These are phyloP conservation scores for Torymus aiolomorphi DNA, from an alignment of 2,888 invertebrate genomes.

Conservation along the genomic window DNA sequence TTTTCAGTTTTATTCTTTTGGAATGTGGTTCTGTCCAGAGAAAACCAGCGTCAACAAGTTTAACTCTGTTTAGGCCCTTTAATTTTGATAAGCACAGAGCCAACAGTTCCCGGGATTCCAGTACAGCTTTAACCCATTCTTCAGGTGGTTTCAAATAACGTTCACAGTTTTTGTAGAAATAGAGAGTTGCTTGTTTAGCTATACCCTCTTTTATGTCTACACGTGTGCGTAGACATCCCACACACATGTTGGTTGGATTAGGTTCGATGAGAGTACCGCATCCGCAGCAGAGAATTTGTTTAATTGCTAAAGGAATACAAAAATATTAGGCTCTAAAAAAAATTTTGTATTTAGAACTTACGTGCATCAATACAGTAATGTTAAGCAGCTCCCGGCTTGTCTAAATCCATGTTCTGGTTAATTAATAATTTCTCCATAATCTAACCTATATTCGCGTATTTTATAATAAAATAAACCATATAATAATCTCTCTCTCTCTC, in stretches of 20 bases:
- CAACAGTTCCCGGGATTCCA: slow-evolving; percentile 95
- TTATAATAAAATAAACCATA: too few species aligned
- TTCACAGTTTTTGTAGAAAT: slow-evolving; percentile 95
- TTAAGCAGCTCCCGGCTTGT: neutral
- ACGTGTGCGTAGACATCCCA: slow-evolving; percentile 91
- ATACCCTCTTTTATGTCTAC: slow-evolving; percentile 98
- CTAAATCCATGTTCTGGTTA: neutral
- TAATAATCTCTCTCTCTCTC: too few species aligned
- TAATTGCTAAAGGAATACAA: too few species aligned
- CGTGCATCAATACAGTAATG: too few species aligned
- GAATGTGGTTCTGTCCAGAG: slow-evolving; percentile 99
- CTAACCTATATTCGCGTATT: too few species aligned
- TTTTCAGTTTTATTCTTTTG: slow-evolving; percentile 94
- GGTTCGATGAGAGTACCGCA: slow-evolving; percentile 95
- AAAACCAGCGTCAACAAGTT: slow-evolving; percentile 96
- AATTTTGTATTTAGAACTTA: too few species aligned
- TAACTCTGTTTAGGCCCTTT: slow-evolving; percentile 91
- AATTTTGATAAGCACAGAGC: slow-evolving; percentile 94
- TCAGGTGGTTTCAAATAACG: slow-evolving; percentile 95
- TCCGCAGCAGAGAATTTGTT: slow-evolving; percentile 88
- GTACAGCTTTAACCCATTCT: slow-evolving; percentile 89
- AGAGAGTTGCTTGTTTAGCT: slow-evolving; percentile 92
- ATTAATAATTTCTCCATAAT: too few species aligned
- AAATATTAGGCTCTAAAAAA: too few species aligned
- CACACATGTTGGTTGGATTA: slow-evolving; percentile 98